Percentiles rank a stretch among this genome's conserved stretches.
phyloP scores from a whole-genome alignment of 2,888 invertebrate genomes.

The Andricus curvator region DNA sequence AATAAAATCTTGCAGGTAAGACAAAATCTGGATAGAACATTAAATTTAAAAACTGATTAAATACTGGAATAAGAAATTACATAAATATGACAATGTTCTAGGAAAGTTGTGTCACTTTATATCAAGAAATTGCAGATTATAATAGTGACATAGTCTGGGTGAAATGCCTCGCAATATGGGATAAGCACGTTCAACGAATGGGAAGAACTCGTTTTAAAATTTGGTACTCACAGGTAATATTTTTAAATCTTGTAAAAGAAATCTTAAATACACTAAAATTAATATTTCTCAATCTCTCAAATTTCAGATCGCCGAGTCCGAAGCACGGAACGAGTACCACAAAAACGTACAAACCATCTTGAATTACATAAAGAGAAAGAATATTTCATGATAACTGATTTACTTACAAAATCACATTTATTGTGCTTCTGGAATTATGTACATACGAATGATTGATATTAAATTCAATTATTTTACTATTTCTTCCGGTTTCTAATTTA shows the following conservation, averaged over 20 bases:
- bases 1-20: slow-evolving; percentile 83
- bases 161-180: slow-evolving; percentile 72
- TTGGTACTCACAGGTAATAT: slow-evolving; percentile 60
- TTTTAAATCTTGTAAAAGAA: background rate
- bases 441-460: slow-evolving; percentile 43
- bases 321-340: slow-evolving; percentile 61
- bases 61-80: slow-evolving; percentile 14
- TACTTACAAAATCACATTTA: slow-evolving; percentile 58
- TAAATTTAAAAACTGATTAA: slow-evolving; percentile 17
- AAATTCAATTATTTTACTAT: slow-evolving; percentile 20
- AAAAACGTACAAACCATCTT: slow-evolving; percentile 66
- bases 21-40: slow-evolving; percentile 11
- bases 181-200: slow-evolving; percentile 60
- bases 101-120: slow-evolving; percentile 80
- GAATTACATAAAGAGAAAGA: slow-evolving; percentile 57
- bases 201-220: slow-evolving; percentile 53
- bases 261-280: slow-evolving; percentile 9
- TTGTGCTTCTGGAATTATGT: slow-evolving; percentile 54
- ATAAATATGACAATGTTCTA: slow-evolving; percentile 62
- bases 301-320: slow-evolving; percentile 55
- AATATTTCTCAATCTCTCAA: slow-evolving; percentile 30
- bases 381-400: background rate
- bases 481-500: background rate
- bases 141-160: slow-evolving; percentile 77
- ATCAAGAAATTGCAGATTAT: slow-evolving; percentile 78